Base-by-base conservation (phyloP, 2,888 invertebrate genomes). In the Amblyjoppa fuscipennis region DNA sequence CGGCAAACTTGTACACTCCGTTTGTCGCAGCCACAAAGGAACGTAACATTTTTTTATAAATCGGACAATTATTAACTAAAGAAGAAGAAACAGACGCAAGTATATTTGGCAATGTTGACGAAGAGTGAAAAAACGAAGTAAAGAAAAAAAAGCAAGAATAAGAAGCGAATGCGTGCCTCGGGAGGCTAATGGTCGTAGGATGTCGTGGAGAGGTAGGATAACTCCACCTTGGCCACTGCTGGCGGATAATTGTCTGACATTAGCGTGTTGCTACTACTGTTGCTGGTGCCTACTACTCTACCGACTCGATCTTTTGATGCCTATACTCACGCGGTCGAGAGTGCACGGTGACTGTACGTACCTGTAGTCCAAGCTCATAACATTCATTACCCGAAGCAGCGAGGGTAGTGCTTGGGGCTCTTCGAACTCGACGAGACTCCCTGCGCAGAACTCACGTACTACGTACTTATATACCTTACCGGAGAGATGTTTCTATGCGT, bases 181-280 rank as follows among this genome's bases (percentile, higher is more conserved):
- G 77, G 78, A 66, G 69, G 79, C 66, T 90, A 89, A 91, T 91
- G 88, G 88, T 88, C 80, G 83, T 83, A 85, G 87, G 87, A 90
- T 89, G 89, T 89, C 89, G 89, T 87, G 82, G 84, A 59, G 64
- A 51, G 51, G 69, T 76, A 68, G 76, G 77, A 81, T 86, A 87
- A 89, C 88, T 90, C 89, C 88, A 89, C 89, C 89, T 90, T 74
- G 89, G 89, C 81, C 87, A 70, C 86, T 85, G 84, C 87, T 88
- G 68, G 66, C 25, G 76, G 80, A 89, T 91, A 90, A 92, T 92
- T 91, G 90, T 89, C 90, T 87, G 79, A 87, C 85, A 92, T 92
- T 91, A 90, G 84, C 81, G 71, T 76, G 71, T 75, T 66, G 79
- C 83, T 82, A 71, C 85, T 71, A 80, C 82, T 79, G 70, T 79